These are phyloP conservation scores for Percina caprodes DNA, from an alignment of 2,113 vertebrate species.

Conservation along the genomic window DNA sequence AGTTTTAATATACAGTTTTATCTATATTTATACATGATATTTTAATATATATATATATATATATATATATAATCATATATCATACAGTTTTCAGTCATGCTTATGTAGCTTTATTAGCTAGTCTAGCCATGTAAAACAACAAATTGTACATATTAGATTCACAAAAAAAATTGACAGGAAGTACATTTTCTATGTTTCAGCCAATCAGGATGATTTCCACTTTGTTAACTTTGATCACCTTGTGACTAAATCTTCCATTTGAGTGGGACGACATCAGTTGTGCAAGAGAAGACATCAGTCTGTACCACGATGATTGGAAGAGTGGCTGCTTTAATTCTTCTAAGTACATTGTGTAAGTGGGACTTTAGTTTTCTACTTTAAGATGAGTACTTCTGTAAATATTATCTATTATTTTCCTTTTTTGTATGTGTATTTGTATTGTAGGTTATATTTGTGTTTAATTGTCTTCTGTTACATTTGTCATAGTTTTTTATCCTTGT, in stretches of 20 bases:
- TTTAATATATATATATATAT: no score
- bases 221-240: background rate
- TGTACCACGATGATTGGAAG: slow-evolving; percentile 7
- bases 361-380: background rate
- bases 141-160: background rate
- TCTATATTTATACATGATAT: background rate
- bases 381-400: background rate
- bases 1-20: background rate
- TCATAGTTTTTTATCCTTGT: background rate
- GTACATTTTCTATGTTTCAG: slow-evolving; percentile 31
- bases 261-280: slow-evolving; percentile 30
- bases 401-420: background rate
- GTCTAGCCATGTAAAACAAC: background rate
- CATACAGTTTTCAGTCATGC: background rate
- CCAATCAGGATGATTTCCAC: slow-evolving; percentile 54
- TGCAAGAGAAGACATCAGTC: slow-evolving; percentile 11
- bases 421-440: background rate
- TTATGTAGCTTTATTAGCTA: background rate
- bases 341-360: slow-evolving; percentile 48
- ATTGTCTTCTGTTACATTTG: background rate
- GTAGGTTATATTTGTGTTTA: background rate
- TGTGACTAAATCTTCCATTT: slow-evolving; percentile 36
- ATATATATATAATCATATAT: background rate
- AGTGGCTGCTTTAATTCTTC: slow-evolving; percentile 47
- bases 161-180: slow-evolving; percentile 41